A percentile compares a stretch with the other conserved stretches of the same genome.
Evolutionary conservation across 2,113 vertebrate species (phyloP).

Genomic region (Triplophysa siluroides): DNA sequence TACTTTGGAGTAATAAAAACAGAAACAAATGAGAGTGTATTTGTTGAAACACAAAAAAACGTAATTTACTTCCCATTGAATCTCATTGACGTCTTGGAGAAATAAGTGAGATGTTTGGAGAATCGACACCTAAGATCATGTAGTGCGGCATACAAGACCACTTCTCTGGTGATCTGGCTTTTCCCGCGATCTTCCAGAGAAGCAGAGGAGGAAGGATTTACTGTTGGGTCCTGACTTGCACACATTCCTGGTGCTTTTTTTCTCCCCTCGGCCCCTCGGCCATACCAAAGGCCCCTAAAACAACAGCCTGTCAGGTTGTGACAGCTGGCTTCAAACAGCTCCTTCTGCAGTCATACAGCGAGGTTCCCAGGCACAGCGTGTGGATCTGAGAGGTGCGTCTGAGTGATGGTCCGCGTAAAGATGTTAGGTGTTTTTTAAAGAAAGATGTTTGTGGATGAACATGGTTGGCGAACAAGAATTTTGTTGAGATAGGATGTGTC

Average conservation of each 20-base stretch:
- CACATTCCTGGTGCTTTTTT: constrained; percentile 84
- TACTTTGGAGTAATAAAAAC: too few species aligned
- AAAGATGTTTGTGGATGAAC: constrained; percentile 4
- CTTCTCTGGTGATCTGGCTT: constrained; percentile 38
- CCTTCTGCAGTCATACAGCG: constrained; percentile 74
- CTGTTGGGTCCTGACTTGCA: constrained; percentile 84
- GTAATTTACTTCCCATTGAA: too few species aligned
- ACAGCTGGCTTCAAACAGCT: constrained; percentile 85
- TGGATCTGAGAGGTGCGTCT: constrained; percentile 23
- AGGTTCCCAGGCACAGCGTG: constrained; percentile 72
- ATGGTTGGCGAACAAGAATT: background rate
- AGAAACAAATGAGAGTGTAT: too few species aligned
- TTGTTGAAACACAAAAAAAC: too few species aligned
- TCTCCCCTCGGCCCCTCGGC: constrained; percentile 78
- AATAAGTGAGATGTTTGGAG: background rate
- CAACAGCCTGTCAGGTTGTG: constrained; percentile 84
- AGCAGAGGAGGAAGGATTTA: constrained; percentile 78
- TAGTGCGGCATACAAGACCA: constrained; percentile 48
- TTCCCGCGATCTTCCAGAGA: constrained; percentile 61
- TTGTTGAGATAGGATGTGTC: constrained; percentile 16
- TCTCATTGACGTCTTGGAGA: too few species aligned
- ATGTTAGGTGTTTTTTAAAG: constrained; percentile 38
- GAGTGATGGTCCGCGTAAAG: constrained; percentile 24
- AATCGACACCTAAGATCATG: background rate
- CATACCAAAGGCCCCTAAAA: constrained; percentile 83